Percentiles rank a stretch among this genome's conserved stretches.
Conservation (phyloP, 2,888 invertebrate species). For the Ischnura elegans region DNA sequence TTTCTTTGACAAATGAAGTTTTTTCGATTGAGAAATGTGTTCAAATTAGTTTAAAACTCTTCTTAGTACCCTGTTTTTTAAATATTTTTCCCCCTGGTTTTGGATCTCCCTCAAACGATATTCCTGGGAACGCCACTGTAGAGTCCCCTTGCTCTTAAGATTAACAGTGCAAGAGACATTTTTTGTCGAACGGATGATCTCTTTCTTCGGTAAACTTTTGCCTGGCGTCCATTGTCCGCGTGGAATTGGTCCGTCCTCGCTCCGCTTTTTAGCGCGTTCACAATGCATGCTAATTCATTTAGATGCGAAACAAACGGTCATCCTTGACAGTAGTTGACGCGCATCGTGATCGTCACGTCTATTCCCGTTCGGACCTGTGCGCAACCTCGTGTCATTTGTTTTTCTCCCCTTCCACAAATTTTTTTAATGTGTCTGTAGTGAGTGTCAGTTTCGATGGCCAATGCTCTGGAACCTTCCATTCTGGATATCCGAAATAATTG, state of each 20-base stretch:
- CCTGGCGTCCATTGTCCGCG: neutral
- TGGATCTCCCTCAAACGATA: too few species aligned
- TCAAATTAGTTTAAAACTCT: too few species aligned
- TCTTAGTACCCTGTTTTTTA: too few species aligned
- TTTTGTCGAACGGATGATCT: neutral
- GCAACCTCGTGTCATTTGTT: constrained; percentile 28
- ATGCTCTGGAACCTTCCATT: too few species aligned
- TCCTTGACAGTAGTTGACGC: constrained; percentile 49
- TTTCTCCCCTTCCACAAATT: neutral
- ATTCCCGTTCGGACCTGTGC: neutral
- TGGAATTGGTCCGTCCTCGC: constrained; percentile 46
- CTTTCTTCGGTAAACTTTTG: neutral
- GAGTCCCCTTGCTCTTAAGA: too few species aligned
- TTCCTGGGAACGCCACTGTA: too few species aligned
- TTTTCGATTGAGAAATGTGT: too few species aligned
- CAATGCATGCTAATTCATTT: constrained; percentile 60
- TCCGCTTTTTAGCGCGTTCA: constrained; percentile 37
- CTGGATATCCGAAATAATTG: too few species aligned
- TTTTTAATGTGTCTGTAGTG: neutral
- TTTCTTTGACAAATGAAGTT: too few species aligned
- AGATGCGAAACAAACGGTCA: constrained; percentile 44
- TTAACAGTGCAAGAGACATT: too few species aligned
- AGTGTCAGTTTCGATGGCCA: too few species aligned
- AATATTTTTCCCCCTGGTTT: too few species aligned
- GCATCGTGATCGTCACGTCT: neutral